Conservation (phyloP, 2,113 vertebrate genomes). For the Seriola dumerili region DNA sequence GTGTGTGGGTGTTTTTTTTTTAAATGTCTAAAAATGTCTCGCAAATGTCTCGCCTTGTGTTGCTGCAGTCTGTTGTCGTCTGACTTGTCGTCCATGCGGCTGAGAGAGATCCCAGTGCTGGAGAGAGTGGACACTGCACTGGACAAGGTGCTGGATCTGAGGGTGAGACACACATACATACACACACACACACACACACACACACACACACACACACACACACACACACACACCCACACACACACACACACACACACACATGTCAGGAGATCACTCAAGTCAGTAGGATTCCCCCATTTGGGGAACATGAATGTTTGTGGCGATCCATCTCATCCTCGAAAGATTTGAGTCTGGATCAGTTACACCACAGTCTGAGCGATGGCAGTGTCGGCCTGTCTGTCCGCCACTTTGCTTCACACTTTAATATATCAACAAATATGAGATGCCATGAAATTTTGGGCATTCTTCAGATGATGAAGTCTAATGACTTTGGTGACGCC, state of each 20-base stretch:
- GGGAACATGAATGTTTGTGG: background rate
- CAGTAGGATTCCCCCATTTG: background rate
- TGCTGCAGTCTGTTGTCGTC: constrained; percentile 80
- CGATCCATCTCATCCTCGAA: too few relatives aligned
- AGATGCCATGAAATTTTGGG: background rate
- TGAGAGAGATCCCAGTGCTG: constrained; percentile 90
- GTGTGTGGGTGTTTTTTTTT: background rate
- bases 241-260: constrained; percentile 42
- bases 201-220: constrained; percentile 38
- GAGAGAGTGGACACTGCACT: constrained; percentile 90
- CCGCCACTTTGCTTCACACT: background rate
- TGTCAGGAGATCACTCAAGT: background rate
- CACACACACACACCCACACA: too few relatives aligned
- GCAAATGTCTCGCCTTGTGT: constrained; percentile 72
- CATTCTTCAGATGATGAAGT: background rate
- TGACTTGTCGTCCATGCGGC: constrained; percentile 89
- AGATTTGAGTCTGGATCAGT: background rate
- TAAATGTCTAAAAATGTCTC: background rate
- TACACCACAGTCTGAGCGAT: too few relatives aligned
- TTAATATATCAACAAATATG: background rate
- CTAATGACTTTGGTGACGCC: background rate
- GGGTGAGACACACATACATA: constrained; percentile 39
- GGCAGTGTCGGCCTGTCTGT: too few relatives aligned
- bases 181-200: constrained; percentile 39
- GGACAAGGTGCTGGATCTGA: constrained; percentile 89